phyloP scores from a whole-genome alignment of 2,888 invertebrate genomes.

The Microdon myrmicae region DNA sequence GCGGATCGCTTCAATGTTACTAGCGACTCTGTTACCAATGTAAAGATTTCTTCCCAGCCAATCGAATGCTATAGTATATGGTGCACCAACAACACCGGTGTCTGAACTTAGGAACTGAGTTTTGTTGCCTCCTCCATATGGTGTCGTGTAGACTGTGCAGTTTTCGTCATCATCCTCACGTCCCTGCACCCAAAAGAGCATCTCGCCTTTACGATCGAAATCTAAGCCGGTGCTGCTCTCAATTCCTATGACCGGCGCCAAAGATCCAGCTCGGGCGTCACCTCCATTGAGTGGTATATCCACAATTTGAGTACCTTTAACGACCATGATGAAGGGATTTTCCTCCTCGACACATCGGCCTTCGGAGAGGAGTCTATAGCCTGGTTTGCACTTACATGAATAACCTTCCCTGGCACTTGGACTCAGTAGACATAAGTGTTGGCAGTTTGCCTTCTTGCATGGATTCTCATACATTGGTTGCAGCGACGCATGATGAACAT shows the following conservation, averaged over 20 bases:
- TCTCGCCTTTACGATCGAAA: slow-evolving; percentile 87
- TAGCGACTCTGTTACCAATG: slow-evolving; percentile 88
- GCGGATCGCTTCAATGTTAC: slow-evolving; percentile 89
- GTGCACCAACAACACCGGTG: slow-evolving; percentile 89
- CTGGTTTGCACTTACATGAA: slow-evolving; percentile 92
- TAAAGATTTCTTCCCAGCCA: slow-evolving; percentile 96
- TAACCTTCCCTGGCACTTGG: slow-evolving; percentile 77
- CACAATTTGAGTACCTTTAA: slow-evolving; percentile 89
- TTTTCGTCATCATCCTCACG: slow-evolving; percentile 82
- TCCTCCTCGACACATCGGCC: slow-evolving; percentile 87
- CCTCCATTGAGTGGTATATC: slow-evolving; percentile 82
- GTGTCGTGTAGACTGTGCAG: slow-evolving; percentile 86
- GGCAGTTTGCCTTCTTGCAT: slow-evolving; percentile 80
- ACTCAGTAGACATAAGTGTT: slow-evolving; percentile 91
- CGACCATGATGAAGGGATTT: slow-evolving; percentile 87
- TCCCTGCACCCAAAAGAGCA: slow-evolving; percentile 88
- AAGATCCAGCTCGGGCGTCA: slow-evolving; percentile 79
- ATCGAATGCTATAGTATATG: slow-evolving; percentile 92
- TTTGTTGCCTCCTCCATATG: slow-evolving; percentile 85
- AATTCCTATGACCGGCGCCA: slow-evolving; percentile 89
- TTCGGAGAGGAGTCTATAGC: slow-evolving; percentile 75
- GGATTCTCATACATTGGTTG: slow-evolving; percentile 86
- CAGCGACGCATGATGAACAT: slow-evolving; percentile 92
- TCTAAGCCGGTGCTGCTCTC: slow-evolving; percentile 90
- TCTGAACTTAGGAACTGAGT: slow-evolving; percentile 84